These are phyloP conservation scores for Eurytoma adleriae DNA, from an alignment of 2,888 invertebrate genomes.

Conservation along the genomic window DNA sequence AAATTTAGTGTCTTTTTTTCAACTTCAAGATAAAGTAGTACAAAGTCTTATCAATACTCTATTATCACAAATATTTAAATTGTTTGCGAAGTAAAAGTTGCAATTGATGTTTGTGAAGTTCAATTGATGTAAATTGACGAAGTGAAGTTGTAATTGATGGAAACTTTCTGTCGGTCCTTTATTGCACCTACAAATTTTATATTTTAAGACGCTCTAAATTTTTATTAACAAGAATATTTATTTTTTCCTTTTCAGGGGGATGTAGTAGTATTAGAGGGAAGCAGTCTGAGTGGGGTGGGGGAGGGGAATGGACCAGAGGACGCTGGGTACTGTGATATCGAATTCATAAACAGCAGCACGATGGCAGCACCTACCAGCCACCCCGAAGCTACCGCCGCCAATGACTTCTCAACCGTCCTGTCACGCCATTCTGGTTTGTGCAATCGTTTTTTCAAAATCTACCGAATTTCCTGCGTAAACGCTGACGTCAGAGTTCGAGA, in stretches of 20 bases:
- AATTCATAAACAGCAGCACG: slow-evolving; percentile 74
- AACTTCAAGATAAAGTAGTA: no score
- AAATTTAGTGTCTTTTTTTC: no score
- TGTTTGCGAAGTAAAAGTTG: no score
- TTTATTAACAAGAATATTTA: no score
- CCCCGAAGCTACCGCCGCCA: slow-evolving; percentile 76
- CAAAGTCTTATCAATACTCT: no score
- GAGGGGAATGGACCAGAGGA: slow-evolving; percentile 75
- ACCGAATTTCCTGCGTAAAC: no score
- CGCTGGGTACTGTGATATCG: slow-evolving; percentile 76
- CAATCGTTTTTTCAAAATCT: no score
- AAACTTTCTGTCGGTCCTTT: not conserved
- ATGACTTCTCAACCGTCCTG: slow-evolving; percentile 76
- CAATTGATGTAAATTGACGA: no score
- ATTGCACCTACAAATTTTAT: not conserved
- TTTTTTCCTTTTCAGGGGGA: slow-evolving; percentile 69
- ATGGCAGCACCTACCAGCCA: slow-evolving; percentile 73
- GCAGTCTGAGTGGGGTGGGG: slow-evolving; percentile 75
- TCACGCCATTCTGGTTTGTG: slow-evolving; percentile 74
- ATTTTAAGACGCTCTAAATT: not conserved
- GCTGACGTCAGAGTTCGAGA: no score
- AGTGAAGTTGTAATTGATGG: not conserved
- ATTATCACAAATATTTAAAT: no score
- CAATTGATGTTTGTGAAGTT: no score
- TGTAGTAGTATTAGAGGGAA: slow-evolving; percentile 76